Conservation (phyloP, 2,888 invertebrate species). For the Tanypteryx hageni region DNA sequence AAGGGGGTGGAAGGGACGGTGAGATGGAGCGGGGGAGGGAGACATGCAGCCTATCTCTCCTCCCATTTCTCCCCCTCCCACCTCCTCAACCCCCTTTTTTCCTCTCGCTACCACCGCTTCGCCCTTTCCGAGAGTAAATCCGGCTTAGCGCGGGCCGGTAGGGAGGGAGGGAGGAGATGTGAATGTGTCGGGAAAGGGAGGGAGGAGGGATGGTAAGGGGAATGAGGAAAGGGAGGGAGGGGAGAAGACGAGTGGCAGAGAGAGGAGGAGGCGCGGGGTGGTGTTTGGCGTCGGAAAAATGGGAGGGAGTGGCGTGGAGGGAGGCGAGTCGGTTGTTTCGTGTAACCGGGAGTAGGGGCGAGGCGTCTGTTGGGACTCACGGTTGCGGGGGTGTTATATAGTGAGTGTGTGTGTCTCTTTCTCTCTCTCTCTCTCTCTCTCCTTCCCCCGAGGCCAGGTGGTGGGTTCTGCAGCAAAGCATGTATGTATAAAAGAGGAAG, state of each 20-base stretch:
- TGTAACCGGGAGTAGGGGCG: no score
- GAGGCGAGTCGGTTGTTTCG: no score
- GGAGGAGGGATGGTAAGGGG: slow-evolving; percentile 65
- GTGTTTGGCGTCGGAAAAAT: slow-evolving; percentile 15
- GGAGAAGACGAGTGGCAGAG: slow-evolving; percentile 67
- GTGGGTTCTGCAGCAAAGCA: background rate
- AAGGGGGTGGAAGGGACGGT: background rate
- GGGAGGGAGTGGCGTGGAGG: background rate
- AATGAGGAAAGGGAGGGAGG: slow-evolving; percentile 66
- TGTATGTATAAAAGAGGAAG: background rate
- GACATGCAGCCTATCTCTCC: background rate
- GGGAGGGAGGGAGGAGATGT: slow-evolving; percentile 71
- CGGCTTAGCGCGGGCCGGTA: slow-evolving; percentile 70
- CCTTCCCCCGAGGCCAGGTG: slow-evolving; percentile 4
- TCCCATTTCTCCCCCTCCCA: slow-evolving; percentile 64
- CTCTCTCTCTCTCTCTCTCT: no score
- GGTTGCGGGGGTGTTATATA: slow-evolving; percentile 71
- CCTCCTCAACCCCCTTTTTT: slow-evolving; percentile 60
- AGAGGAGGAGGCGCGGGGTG: slow-evolving; percentile 54
- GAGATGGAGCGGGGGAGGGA: background rate
- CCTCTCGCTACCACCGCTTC: slow-evolving; percentile 64
- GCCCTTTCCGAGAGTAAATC: slow-evolving; percentile 70
- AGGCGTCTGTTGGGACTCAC: slow-evolving; percentile 69
- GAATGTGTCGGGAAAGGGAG: slow-evolving; percentile 70
- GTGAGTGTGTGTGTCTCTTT: background rate